Base-by-base conservation (phyloP, 2,113 vertebrate species). In the Dicerorhinus sumatrensis region DNA sequence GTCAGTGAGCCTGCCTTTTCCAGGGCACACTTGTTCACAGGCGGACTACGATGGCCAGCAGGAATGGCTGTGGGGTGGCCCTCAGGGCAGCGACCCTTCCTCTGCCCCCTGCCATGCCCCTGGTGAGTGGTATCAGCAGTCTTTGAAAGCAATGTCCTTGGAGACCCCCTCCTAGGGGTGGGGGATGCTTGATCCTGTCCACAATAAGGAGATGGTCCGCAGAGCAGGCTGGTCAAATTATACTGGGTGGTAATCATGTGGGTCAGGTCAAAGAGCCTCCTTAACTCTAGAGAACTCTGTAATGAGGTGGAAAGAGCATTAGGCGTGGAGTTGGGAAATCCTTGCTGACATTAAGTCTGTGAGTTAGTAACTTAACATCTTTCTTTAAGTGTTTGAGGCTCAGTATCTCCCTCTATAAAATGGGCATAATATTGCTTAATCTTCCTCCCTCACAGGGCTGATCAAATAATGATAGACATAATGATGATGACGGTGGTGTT, bases 101-200 rank as follows among this genome's bases (percentile, higher is more conserved):
- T 54, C 8, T 73, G 4, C 5, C 48, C 42, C 58, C 27, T 17
- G 0, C 13, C 12, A 5, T 48, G 76, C 27, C n/a, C 29, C 5
- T 70, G 33, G 83, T 29, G 58, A 75, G 42, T 31, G 67, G 0
- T 14, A 25, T 21, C 29, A 36, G 72, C 60, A 69, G 51, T 23
- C 88, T 82, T 80, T 72, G 20, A 72, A n/a, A 72, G 42, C 10
- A 10, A 0, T 8, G 18, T 69, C 33, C 14, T 80, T 54, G 46
- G 60, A 46, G 63, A n/a, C 0, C 23, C 2, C 33, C 17, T 18
- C 5, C 72, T 58, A 31, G 13, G 11, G 7, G 6, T 33, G 2
- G 5, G 7, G 17, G 23, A 12, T 72, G 46, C 29, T 83, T 56
- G 60, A 63, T 42, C 31, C 23, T 77, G n/a, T 13, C 9, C 29